Conservation (phyloP, 2,888 invertebrate species). For the Pollenia griseotomentosa region DNA sequence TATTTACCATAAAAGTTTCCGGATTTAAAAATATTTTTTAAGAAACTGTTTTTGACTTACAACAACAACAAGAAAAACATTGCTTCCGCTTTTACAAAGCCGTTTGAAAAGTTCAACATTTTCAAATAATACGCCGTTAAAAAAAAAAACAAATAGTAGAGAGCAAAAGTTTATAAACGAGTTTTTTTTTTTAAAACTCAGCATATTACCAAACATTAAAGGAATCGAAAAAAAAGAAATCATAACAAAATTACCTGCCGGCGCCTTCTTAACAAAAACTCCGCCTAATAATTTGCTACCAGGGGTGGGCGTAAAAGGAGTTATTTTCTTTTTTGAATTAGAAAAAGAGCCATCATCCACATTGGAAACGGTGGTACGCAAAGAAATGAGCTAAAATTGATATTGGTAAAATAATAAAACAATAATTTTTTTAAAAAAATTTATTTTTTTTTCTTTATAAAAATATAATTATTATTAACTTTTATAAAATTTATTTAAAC, state of each 20-base stretch:
- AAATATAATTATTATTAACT: slow-evolving; percentile 17
- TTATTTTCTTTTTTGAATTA: slow-evolving; percentile 77
- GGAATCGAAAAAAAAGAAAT: background rate
- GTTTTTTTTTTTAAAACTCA: background rate
- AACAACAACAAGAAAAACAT: slow-evolving; percentile 8
- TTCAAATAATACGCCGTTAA: slow-evolving; percentile 2
- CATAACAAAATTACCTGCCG: slow-evolving; percentile 78
- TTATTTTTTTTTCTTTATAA: slow-evolving; percentile 26
- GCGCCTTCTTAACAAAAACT: slow-evolving; percentile 82
- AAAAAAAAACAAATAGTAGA: slow-evolving; percentile 16
- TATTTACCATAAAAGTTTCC: too few species aligned
- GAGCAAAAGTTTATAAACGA: background rate
- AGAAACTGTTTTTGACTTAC: background rate
- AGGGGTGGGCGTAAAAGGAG: slow-evolving; percentile 80
- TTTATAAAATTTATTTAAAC: slow-evolving; percentile 37
- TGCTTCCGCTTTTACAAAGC: slow-evolving; percentile 58
- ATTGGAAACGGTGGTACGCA: slow-evolving; percentile 74
- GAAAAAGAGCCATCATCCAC: slow-evolving; percentile 72
- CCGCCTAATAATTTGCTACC: slow-evolving; percentile 82
- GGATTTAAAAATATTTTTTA: background rate
- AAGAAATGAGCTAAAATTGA: slow-evolving; percentile 78
- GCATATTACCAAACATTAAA: slow-evolving; percentile 41
- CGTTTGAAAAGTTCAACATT: slow-evolving; percentile 18
- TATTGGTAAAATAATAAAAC: slow-evolving; percentile 61
- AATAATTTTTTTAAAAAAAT: slow-evolving; percentile 12